A percentile compares a stretch with the other conserved stretches of the same genome.
These are phyloP conservation scores for Drosophila kokeensis DNA, from an alignment of 2,888 invertebrate species.

Conservation along the genomic window DNA sequence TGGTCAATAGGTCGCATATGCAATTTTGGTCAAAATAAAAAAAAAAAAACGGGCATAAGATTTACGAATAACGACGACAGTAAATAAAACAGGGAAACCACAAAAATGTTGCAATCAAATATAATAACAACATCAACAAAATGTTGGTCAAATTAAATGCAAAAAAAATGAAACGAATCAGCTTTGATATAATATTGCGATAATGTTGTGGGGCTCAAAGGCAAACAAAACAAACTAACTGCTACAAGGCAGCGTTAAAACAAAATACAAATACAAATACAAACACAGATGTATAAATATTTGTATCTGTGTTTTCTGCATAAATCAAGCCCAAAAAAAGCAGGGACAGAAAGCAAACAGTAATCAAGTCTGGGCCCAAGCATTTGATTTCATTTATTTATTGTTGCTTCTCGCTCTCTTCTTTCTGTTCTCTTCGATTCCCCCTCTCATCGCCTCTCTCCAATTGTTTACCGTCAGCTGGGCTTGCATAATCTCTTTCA, in stretches of 20 bases:
- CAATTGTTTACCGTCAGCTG: conserved; percentile 43
- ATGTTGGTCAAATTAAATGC: conserved; percentile 45
- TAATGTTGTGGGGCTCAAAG: conserved; percentile 43
- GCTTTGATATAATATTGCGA: conserved; percentile 61
- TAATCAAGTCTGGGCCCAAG: conserved; percentile 58
- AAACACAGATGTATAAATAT: background rate
- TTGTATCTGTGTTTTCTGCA: conserved; percentile 27
- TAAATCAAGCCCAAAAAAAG: conserved; percentile 50
- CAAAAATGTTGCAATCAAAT: conserved; percentile 51
- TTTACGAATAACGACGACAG: conserved; percentile 44
- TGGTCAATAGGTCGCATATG: conserved; percentile 55
- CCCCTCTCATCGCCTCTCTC: background rate
- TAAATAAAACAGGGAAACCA: conserved; percentile 52
- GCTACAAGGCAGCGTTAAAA: conserved; percentile 29
- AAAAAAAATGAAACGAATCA: conserved; percentile 41
- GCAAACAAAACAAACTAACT: conserved; percentile 32
- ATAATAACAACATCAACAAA: conserved; percentile 36
- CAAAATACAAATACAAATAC: conserved; percentile 17
- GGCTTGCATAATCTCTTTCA: conserved; percentile 66
- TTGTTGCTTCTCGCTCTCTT: conserved; percentile 20
- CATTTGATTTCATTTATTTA: conserved; percentile 48
- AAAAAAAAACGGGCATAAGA: conserved; percentile 24
- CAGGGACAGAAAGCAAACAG: conserved; percentile 26
- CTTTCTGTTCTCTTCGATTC: background rate
- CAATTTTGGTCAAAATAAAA: conserved; percentile 7